A percentile compares a stretch with the other conserved stretches of the same genome.
phyloP scores from a whole-genome alignment of 2,113 vertebrate species.

The Crotalus horridus region DNA sequence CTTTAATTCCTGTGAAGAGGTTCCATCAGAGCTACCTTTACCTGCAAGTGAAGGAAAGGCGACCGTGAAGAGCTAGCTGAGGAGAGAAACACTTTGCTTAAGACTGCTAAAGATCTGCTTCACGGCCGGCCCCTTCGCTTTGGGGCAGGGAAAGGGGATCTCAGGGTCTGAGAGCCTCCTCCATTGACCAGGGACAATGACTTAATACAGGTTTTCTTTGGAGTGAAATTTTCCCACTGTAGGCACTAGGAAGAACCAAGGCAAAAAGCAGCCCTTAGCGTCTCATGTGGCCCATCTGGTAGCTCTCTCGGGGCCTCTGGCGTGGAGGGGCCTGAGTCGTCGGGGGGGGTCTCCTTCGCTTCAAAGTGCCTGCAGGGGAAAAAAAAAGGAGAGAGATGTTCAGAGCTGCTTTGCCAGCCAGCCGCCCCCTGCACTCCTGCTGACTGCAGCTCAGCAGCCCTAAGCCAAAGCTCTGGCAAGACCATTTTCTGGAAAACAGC shows the following conservation, averaged over 20 bases:
- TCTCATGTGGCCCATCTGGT: slow-evolving; percentile 92
- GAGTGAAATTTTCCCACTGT: slow-evolving; percentile 92
- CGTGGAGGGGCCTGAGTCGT: slow-evolving; percentile 85
- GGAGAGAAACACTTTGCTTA: slow-evolving; percentile 54
- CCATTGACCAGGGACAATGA: slow-evolving; percentile 73
- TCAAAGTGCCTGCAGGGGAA: slow-evolving; percentile 84
- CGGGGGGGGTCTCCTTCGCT: slow-evolving; percentile 81
- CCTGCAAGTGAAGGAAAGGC: slow-evolving; percentile 77
- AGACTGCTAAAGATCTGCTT: slow-evolving; percentile 66
- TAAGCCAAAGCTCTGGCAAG: background rate
- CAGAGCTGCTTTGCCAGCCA: background rate
- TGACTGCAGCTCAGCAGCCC: background rate
- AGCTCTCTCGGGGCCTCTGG: slow-evolving; percentile 79
- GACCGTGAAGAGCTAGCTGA: slow-evolving; percentile 70
- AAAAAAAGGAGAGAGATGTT: too few species aligned
- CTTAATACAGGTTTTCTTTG: slow-evolving; percentile 89
- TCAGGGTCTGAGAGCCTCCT: slow-evolving; percentile 65
- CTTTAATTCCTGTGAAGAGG: slow-evolving; percentile 66
- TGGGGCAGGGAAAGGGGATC: slow-evolving; percentile 63
- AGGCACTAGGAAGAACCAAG: slow-evolving; percentile 96
- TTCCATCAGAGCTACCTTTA: slow-evolving; percentile 73
- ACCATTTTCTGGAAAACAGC: background rate
- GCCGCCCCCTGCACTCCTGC: background rate
- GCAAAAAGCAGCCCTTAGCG: slow-evolving; percentile 84
- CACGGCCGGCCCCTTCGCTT: slow-evolving; percentile 62